Evolutionary conservation across 2,113 vertebrate species (phyloP), one percentile per base, ranked within the genome.

Genomic region (Amphiprion percula): DNA sequence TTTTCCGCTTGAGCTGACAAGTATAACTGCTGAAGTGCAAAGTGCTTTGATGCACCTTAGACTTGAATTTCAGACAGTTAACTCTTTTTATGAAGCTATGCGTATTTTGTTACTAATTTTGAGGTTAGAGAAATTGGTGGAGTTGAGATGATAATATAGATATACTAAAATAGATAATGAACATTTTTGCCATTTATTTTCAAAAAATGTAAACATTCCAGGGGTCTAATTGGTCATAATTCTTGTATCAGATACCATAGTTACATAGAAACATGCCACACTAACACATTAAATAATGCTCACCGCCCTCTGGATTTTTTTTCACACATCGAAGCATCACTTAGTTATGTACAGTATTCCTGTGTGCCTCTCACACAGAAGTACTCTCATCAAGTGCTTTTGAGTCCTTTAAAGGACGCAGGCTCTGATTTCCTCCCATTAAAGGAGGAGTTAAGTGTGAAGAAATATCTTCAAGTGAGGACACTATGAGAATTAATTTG

Each of bases 321-420:
- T 33, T 19, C 24, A 7, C 30, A 56, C 44, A 23, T 23, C 17
- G 0, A 72, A 26, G 52, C 67, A 26, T 60, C 50, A 41, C 37
- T 19, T 19, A 30, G 50, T 16, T 44, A 33, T 28, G 10, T 3
- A 15, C 41, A 55, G 19, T 77, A 12, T 59, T 53, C 54, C 59
- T 41, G 30, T 67, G 17, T 53, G 54, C 54, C 61, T 67, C 70
- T 82, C 21, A 79, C 61, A 33, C 41, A 66, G 23, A 79, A 82
- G 67, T 44, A 47, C 75, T 21, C 67, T 83, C n/a, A 62, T 49
- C 10, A 68, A 62, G 44, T 33, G 21, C 53, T 62, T 19, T 26
- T 33, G 24, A 68, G 65, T 46, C 44, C 76, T 59, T 23, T 19
- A 80, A 68, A 1, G 17, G 46, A 61, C 28, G 10, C 64, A 39